Base-by-base conservation (phyloP, 2,797 vertebrate genomes). In the Helarctos malayanus region DNA sequence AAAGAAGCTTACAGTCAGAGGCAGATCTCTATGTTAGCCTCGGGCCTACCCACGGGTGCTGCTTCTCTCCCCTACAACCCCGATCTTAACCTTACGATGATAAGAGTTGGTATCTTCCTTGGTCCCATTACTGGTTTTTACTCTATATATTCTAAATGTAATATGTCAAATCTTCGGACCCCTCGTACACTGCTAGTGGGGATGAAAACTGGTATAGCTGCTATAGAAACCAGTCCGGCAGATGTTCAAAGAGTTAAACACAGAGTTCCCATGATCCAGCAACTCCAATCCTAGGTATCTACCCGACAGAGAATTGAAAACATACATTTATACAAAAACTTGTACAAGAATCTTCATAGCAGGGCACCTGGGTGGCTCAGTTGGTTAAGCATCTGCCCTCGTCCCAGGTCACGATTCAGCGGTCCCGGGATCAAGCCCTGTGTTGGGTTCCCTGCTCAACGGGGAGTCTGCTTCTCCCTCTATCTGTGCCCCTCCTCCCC, bases 51-150 rank as follows among this genome's bases (percentile, higher is more conserved):
- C 2, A 1, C 11, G 7, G 1, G 16, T 38, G 75, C 7, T 0
- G 27, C 38, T 25, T 15, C 5, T 49, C 59, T 47, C 41, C 29
- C 9, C 57, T 8, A 8, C 35, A 3, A 12, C 23, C 7, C 47
- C 9, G 5, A 1, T 5, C 63, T n/a, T 19, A 15, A 13, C 75
- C 45, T 45, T 3, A 11, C 1, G 3, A 10, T 2, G 1, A 49
- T 2, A 13, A 7, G 3, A 25, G 5, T 1, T 7, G 38, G 4
- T 2, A 12, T 9, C 23, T 9, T 23, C 23, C 29, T 27, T 25
- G 45, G 35, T 54, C 54, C 80, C 29, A 56, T 35, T 18, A 41
- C 29, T 54, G 45, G 10, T 10, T 25, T 23, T 9, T 10, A 41
- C 38, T 25, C 56, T 32, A 23, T 38, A 10, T 32, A 18, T 2